phyloP scores from a whole-genome alignment of 2,888 invertebrate genomes.

The Muschampia staudingeri region DNA sequence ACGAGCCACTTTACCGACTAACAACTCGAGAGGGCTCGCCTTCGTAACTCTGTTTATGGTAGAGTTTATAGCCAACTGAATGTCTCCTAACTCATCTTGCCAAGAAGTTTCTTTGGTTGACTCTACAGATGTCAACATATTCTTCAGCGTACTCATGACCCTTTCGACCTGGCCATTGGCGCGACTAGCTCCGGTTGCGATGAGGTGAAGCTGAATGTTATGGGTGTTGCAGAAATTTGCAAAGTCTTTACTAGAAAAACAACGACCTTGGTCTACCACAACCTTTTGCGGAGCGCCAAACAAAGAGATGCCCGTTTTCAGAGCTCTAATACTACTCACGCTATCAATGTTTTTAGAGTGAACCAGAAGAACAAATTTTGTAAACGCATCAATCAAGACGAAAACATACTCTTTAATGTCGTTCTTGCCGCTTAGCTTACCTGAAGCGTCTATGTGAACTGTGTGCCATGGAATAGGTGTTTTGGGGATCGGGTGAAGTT shows the following conservation, averaged over 20 bases:
- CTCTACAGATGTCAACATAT: constrained; percentile 17
- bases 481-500: too few relatives aligned
- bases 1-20: neutral
- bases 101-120: neutral
- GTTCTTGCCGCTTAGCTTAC: too few relatives aligned
- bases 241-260: too few relatives aligned
- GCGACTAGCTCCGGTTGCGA: neutral
- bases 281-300: too few relatives aligned
- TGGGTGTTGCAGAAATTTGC: too few relatives aligned
- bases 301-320: neutral
- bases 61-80: neutral
- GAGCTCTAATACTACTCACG: constrained; percentile 35
- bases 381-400: neutral
- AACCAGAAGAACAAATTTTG: constrained; percentile 53
- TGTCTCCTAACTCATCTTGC: neutral
- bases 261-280: too few relatives aligned
- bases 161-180: neutral
- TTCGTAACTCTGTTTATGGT: constrained; percentile 4
- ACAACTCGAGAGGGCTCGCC: constrained; percentile 32
- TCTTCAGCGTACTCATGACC: neutral
- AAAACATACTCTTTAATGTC: too few relatives aligned
- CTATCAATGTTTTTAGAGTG: neutral
- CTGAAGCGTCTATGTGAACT: too few relatives aligned
- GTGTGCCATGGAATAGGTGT: constrained; percentile 66
- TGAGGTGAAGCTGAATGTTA: too few relatives aligned